Evolutionary conservation across 2,797 vertebrate genomes (phyloP), one percentile per base, ranked within the genome.

Genomic region (Brotogeris chrysoptera): DNA sequence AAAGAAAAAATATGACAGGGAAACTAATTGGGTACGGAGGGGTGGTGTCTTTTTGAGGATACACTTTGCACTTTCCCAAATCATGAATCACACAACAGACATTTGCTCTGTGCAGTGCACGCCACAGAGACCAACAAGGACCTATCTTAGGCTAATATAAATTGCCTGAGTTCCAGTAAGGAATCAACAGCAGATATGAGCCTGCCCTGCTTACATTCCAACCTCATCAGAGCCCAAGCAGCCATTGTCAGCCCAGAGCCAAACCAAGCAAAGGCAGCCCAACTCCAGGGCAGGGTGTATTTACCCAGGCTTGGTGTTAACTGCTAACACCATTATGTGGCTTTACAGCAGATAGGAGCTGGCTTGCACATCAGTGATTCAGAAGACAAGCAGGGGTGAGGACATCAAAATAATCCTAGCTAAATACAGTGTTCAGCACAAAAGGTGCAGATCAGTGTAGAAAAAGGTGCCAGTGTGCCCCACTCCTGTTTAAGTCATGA

Each of bases 311-410:
- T 80, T 44, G 66, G 70, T 55, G 80, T 46, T 88, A 88, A 81
- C 88, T 91, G 80, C 72, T 90, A 55, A 47, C 77, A 69, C 39
- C 60, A 59, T 74, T 78, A 36, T 34, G 80, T 60, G 92, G 73
- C 50, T 81, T 90, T 25, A 39, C 93, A 1, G 0, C 92, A 93
- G 86, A 86, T 84, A 94, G 92, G 80, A 96, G 70, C 80, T 44
- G 74, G 83, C 83, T 84, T 63, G 59, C 85, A 86, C 12, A 6
- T 70, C 73, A 18, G 70, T 84, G 93, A 95, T 84, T 95, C 90
- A 81, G 79, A 79, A 93, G 86, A 90, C 86, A 88, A 86, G 88
- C 63, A 81, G 92, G 92, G 83, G 86, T 50, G 63, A 96, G 92
- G 86, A 81, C 90, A 90, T 66, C 5, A 6, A 69, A 88, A 80